phyloP scores from a whole-genome alignment of 35 echinoderm and acorn worm species.

The Lytechinus variegatus region DNA sequence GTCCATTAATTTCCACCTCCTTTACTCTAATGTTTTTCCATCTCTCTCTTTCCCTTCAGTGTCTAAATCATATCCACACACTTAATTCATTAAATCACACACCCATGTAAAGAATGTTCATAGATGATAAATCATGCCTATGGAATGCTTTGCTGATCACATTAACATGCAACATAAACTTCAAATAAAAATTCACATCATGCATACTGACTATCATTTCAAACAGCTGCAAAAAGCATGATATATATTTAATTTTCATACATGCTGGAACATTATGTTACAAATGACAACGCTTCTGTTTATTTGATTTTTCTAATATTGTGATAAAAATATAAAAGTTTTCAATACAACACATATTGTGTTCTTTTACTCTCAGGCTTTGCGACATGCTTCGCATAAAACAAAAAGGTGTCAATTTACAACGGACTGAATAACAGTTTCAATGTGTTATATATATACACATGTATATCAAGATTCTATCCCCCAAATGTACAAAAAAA shows the following conservation, averaged over 20 bases:
- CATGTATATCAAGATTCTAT: too few species aligned
- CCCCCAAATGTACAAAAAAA: too few species aligned
- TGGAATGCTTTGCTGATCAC: not conserved
- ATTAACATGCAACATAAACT: not conserved
- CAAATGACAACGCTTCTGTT: not conserved
- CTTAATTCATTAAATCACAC: not conserved
- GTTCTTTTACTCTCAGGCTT: not conserved
- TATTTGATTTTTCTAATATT: not conserved
- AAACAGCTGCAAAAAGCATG: not conserved
- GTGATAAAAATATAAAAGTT: not conserved
- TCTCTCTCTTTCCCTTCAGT: not conserved
- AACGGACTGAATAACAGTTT: too few species aligned
- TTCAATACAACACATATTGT: not conserved
- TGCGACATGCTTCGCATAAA: not conserved
- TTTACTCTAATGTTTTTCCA: not conserved
- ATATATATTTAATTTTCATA: not conserved
- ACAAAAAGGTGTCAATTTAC: not conserved
- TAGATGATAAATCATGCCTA: not conserved
- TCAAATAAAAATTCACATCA: not conserved
- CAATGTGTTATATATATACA: too few species aligned
- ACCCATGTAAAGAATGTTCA: not conserved
- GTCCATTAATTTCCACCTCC: not conserved
- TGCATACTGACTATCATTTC: not conserved
- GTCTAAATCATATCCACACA: too few species aligned
- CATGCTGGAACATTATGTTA: not conserved